Evolutionary conservation across 2,797 vertebrate genomes (phyloP).

Genomic region (Melanotaenia trifasciata): DNA sequence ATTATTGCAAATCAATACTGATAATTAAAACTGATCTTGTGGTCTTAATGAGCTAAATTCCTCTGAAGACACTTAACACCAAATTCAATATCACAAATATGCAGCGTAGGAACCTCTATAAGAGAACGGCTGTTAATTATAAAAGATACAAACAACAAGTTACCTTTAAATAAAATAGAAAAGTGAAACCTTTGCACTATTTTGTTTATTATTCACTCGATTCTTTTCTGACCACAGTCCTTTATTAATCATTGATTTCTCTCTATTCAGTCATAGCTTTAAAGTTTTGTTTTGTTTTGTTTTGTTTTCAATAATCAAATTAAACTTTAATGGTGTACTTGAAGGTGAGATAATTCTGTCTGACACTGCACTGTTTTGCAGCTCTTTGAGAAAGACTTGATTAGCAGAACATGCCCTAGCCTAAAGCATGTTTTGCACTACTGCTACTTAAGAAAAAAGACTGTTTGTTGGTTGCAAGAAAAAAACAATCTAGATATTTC

Average conservation of each 20-base stretch:
- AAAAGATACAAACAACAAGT: not conserved
- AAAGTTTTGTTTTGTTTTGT: not conserved
- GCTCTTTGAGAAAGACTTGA: slow-evolving; percentile 35
- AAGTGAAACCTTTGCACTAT: not conserved
- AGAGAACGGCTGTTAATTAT: not conserved
- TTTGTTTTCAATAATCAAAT: slow-evolving; percentile 12
- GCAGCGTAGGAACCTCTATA: not conserved
- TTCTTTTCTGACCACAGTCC: not conserved
- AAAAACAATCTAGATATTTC: slow-evolving; percentile 30
- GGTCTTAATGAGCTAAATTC: slow-evolving; percentile 76
- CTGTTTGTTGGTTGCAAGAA: slow-evolving; percentile 22
- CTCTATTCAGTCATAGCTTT: not conserved
- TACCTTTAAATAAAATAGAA: not conserved
- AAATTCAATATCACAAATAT: slow-evolving; percentile 48
- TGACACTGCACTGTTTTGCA: slow-evolving; percentile 19
- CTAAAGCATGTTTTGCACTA: slow-evolving; percentile 22
- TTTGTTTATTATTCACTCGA: not conserved
- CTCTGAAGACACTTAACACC: slow-evolving; percentile 67
- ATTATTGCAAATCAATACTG: slow-evolving; percentile 78
- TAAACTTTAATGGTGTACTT: slow-evolving; percentile 19
- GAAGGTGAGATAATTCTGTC: slow-evolving; percentile 23
- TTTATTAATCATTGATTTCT: not conserved
- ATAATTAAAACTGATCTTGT: slow-evolving; percentile 80
- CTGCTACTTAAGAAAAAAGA: slow-evolving; percentile 21
- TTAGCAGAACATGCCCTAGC: slow-evolving; percentile 21